phyloP scores from a whole-genome alignment of 2,888 invertebrate species.

The Petrophora chlorosata region DNA sequence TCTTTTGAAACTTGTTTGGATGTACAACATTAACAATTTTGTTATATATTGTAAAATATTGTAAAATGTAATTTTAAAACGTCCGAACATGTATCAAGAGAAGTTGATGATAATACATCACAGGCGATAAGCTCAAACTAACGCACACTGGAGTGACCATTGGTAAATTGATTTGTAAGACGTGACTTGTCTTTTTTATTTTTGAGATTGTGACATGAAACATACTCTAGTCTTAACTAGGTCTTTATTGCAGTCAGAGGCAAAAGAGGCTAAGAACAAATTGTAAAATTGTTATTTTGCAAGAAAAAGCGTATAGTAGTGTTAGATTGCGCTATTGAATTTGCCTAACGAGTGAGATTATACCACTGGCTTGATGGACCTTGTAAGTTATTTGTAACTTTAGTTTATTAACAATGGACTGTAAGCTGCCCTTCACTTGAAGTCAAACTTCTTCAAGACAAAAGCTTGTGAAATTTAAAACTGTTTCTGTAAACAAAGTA shows the following conservation, averaged over 20 bases:
- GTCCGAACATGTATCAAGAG: constrained; percentile 11
- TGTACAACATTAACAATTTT: too few relatives aligned
- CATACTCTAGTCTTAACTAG: constrained; percentile 50
- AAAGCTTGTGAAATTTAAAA: constrained; percentile 39
- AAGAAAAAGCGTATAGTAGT: constrained; percentile 1
- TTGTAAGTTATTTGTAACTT: constrained; percentile 56
- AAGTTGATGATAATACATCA: neutral
- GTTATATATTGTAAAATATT: too few relatives aligned
- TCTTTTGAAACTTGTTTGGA: constrained; percentile 16
- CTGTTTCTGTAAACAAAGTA: constrained; percentile 48
- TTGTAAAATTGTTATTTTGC: constrained; percentile 5
- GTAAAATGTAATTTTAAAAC: too few relatives aligned
- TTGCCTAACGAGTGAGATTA: constrained; percentile 34
- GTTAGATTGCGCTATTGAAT: neutral
- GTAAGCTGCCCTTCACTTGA: constrained; percentile 58
- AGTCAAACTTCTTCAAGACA: constrained; percentile 51
- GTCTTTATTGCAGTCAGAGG: constrained; percentile 26
- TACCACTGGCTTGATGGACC: constrained; percentile 38
- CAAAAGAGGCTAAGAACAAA: constrained; percentile 7
- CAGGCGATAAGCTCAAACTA: constrained; percentile 7
- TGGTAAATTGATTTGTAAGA: constrained; percentile 16
- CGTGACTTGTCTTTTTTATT: constrained; percentile 31
- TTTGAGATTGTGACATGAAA: constrained; percentile 42
- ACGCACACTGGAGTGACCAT: constrained; percentile 20
- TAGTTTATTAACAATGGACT: constrained; percentile 54